Conservation (phyloP, 2,888 invertebrate species). For the Girardia tigrina region DNA sequence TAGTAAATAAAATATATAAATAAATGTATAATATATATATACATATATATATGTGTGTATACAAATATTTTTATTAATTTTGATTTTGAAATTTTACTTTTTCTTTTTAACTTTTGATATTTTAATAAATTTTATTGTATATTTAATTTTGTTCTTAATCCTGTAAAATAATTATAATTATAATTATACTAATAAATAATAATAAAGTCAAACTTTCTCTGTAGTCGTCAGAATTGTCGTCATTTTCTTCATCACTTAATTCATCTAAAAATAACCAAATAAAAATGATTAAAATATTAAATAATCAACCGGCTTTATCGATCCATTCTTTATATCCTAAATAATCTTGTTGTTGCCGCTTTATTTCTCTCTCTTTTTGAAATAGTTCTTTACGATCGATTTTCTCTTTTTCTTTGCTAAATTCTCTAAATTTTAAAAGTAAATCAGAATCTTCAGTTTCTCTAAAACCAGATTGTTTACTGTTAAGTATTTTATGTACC, state of each 20-base stretch:
- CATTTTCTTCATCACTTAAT: constrained; percentile 34
- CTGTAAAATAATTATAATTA: background rate
- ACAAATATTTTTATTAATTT: too few species aligned
- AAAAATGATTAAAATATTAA: background rate
- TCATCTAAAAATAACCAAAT: constrained; percentile 25
- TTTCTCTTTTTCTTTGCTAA: constrained; percentile 34
- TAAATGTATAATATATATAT: too few species aligned
- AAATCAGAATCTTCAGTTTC: background rate
- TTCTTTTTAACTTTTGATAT: too few species aligned
- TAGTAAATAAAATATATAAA: too few species aligned
- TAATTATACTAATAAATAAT: background rate
- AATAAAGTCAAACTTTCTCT: background rate
- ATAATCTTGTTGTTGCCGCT: constrained; percentile 35
- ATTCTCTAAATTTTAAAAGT: constrained; percentile 33
- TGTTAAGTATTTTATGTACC: background rate
- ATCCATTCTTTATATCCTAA: constrained; percentile 36
- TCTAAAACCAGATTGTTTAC: background rate
- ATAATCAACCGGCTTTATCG: constrained; percentile 29
- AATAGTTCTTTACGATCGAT: constrained; percentile 36
- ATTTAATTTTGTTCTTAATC: background rate
- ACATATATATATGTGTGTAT: too few species aligned
- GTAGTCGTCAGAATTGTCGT: background rate
- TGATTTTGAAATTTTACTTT: too few species aligned
- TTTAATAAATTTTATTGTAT: background rate
- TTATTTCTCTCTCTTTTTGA: constrained; percentile 33